Percentiles rank a stretch among this genome's conserved stretches.
These are phyloP conservation scores for Turritopsis rubra DNA, from an alignment of 30 jellyfish, hydroid and myxozoan species.

Conservation along the genomic window DNA sequence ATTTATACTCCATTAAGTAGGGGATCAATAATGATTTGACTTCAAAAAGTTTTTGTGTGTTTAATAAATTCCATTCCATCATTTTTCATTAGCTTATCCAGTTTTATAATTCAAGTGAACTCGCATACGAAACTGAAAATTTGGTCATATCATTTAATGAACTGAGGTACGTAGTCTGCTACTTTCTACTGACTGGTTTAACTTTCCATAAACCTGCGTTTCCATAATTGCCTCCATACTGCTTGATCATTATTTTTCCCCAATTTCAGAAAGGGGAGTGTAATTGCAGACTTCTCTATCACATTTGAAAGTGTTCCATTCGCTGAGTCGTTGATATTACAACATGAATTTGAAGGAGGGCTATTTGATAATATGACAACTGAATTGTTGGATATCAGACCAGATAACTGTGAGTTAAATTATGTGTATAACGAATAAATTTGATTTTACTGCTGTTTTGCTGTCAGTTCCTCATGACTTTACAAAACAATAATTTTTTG, in stretches of 20 bases:
- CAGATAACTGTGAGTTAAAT: neutral
- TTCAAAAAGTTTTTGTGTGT: too few species aligned
- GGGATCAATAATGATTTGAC: too few species aligned
- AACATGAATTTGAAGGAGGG: conserved; percentile 8
- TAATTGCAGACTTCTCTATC: conserved; percentile 1
- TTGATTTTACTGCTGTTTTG: neutral
- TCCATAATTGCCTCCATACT: too few species aligned
- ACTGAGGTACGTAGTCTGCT: neutral
- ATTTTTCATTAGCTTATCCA: neutral
- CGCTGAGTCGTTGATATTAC: conserved; percentile 9
- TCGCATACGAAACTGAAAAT: neutral
- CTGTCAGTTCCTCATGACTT: neutral
- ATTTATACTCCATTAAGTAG: too few species aligned
- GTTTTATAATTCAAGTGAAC: neutral
- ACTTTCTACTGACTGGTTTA: neutral
- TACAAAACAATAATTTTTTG: neutral
- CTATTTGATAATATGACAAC: conserved; percentile 5
- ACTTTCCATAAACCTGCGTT: too few species aligned
- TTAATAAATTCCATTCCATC: too few species aligned
- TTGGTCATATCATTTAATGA: neutral
- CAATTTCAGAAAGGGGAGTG: conserved; percentile 17
- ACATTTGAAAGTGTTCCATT: conserved; percentile 2
- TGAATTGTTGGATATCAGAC: neutral
- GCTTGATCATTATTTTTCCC: neutral
- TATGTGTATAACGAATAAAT: neutral